Conservation (phyloP, 2,797 vertebrate genomes). For the Bovichtus diacanthus region DNA sequence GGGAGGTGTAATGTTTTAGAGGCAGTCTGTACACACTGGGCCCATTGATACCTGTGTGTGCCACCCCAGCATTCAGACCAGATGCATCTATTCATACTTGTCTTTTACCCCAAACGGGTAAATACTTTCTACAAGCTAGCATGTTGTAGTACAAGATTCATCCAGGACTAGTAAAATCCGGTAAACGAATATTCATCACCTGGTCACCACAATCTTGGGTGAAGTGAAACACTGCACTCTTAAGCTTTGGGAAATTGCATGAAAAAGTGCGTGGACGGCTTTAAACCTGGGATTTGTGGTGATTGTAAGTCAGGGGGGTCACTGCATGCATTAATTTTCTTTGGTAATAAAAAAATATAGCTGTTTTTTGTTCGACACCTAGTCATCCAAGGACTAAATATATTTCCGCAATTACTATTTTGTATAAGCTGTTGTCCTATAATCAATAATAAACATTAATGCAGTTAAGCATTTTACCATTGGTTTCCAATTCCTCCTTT, state of each 20-base stretch:
- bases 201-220: background rate
- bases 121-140: background rate
- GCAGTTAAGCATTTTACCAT: constrained; percentile 3
- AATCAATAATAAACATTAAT: background rate
- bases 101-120: background rate
- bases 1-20: constrained; percentile 23
- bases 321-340: background rate
- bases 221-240: constrained; percentile 1
- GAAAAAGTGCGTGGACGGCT: background rate
- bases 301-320: no score
- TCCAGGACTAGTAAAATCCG: background rate
- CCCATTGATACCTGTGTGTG: constrained; percentile 55
- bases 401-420: background rate
- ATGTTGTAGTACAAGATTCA: background rate
- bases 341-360: background rate
- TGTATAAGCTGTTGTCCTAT: background rate
- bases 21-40: constrained; percentile 38
- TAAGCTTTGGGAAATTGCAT: background rate
- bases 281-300: no score
- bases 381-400: background rate
- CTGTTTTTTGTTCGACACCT: background rate
- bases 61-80: constrained; percentile 33
- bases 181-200: background rate
- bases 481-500: constrained; percentile 29
- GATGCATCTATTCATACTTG: background rate